Evolutionary conservation across 2,113 vertebrate genomes (phyloP).

Genomic region (Aspidoscelis tigris): DNA sequence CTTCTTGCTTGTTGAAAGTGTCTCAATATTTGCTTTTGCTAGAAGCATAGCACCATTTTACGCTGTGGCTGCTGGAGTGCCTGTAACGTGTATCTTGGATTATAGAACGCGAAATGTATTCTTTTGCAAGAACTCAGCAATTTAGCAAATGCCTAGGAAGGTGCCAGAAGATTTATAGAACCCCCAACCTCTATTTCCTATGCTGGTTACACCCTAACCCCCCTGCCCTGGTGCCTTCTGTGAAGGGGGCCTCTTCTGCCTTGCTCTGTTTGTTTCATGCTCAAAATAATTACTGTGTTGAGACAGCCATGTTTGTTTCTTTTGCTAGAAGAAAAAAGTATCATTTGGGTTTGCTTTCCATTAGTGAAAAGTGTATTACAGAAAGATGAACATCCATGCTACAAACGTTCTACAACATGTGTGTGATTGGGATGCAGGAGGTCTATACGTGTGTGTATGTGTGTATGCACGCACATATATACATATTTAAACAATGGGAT

Average conservation of each 20-base stretch:
- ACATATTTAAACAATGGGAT: background rate
- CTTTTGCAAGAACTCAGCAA: background rate
- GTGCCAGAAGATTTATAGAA: background rate
- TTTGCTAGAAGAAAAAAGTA: background rate
- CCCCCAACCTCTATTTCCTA: background rate
- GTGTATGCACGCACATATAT: no score
- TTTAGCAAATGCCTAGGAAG: background rate
- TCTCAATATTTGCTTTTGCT: conserved; percentile 46
- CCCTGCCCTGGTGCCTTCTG: background rate
- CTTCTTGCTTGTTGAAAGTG: conserved; percentile 33
- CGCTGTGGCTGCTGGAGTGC: conserved; percentile 16
- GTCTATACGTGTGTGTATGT: no score
- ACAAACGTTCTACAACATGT: no score
- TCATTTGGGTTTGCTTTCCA: background rate
- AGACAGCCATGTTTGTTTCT: background rate
- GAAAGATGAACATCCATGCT: background rate
- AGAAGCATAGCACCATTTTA: conserved; percentile 18
- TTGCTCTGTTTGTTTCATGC: background rate
- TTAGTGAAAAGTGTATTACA: background rate
- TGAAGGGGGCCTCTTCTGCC: background rate
- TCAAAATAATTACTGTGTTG: background rate
- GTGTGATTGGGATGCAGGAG: no score
- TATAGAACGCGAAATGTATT: conserved; percentile 14
- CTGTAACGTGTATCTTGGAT: conserved; percentile 36
- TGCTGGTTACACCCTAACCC: background rate